Conservation (phyloP, 2,113 vertebrate genomes). For the Alaudala cheleensis region DNA sequence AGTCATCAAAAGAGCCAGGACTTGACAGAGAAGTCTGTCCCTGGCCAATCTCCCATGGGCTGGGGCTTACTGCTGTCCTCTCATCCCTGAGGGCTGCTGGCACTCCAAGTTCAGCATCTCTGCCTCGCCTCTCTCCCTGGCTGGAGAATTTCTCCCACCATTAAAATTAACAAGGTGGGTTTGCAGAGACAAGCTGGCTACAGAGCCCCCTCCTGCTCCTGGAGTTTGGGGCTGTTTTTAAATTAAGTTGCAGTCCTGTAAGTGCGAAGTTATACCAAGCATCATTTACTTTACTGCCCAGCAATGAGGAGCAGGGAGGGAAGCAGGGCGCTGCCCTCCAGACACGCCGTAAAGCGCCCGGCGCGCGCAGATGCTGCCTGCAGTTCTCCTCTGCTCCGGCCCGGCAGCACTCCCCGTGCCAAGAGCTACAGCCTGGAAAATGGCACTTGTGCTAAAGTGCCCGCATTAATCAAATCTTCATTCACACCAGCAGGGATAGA, state of each 20-base stretch:
- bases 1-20: not conserved
- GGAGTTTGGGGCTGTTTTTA: constrained; percentile 44
- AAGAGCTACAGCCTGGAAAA: constrained; percentile 45
- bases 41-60: not conserved
- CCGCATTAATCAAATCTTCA: constrained; percentile 50
- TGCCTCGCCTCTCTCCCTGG: not conserved
- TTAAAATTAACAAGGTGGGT: constrained; percentile 72
- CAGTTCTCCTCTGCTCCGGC: not conserved
- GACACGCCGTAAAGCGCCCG: not conserved
- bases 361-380: not conserved
- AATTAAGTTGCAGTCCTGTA: constrained; percentile 52
- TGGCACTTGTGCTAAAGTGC: constrained; percentile 38
- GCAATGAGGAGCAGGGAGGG: constrained; percentile 21
- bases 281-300: constrained; percentile 66
- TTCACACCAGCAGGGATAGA: constrained; percentile 19
- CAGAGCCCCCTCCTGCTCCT: constrained; percentile 33
- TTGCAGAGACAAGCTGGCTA: constrained; percentile 7
- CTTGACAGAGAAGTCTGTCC: not conserved
- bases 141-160: constrained; percentile 53
- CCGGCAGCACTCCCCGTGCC: not conserved
- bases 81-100: not conserved
- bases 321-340: constrained; percentile 18
- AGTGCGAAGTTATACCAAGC: constrained; percentile 64
- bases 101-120: constrained; percentile 3
- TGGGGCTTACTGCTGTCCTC: not conserved